A percentile compares a stretch with the other conserved stretches of the same genome.
Evolutionary conservation across 2,888 invertebrate genomes (phyloP).

Genomic region (Elysia crispata): DNA sequence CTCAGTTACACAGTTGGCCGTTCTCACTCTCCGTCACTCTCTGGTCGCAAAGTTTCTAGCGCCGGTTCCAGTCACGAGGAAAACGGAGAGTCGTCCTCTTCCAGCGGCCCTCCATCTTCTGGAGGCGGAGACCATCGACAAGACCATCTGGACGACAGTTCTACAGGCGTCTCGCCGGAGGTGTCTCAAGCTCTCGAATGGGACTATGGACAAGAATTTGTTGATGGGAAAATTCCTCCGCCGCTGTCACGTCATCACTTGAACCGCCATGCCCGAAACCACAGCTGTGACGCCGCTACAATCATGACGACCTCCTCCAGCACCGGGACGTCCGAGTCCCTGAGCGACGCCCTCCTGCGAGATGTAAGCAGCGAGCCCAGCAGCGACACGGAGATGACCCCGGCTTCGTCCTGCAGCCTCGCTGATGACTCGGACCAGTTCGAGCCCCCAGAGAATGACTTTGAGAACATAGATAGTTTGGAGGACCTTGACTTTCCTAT

Average conservation of each 20-base stretch:
- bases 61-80: slow-evolving; percentile 34
- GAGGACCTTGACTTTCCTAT: slow-evolving; percentile 52
- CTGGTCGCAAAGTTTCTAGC: slow-evolving; percentile 40
- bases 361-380: slow-evolving; percentile 35
- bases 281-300: too few relatives aligned
- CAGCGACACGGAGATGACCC: slow-evolving; percentile 36
- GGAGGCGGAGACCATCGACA: slow-evolving; percentile 37
- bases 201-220: slow-evolving; percentile 53
- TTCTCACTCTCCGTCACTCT: neutral
- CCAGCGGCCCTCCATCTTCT: slow-evolving; percentile 46
- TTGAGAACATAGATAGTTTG: slow-evolving; percentile 53
- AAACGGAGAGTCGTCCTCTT: slow-evolving; percentile 37
- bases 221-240: slow-evolving; percentile 50
- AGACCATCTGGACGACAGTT: slow-evolving; percentile 49
- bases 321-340: slow-evolving; percentile 52
- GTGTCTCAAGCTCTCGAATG: slow-evolving; percentile 53
- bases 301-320: slow-evolving; percentile 46
- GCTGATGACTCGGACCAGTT: slow-evolving; percentile 46
- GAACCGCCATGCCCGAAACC: slow-evolving; percentile 22
- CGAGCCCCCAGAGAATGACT: slow-evolving; percentile 46
- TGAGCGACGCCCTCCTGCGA: slow-evolving; percentile 45
- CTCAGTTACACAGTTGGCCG: slow-evolving; percentile 38
- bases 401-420: neutral
- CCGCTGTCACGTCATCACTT: slow-evolving; percentile 43
- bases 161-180: slow-evolving; percentile 50